phyloP scores from a whole-genome alignment of 2,888 invertebrate species.

The Antitype chi region DNA sequence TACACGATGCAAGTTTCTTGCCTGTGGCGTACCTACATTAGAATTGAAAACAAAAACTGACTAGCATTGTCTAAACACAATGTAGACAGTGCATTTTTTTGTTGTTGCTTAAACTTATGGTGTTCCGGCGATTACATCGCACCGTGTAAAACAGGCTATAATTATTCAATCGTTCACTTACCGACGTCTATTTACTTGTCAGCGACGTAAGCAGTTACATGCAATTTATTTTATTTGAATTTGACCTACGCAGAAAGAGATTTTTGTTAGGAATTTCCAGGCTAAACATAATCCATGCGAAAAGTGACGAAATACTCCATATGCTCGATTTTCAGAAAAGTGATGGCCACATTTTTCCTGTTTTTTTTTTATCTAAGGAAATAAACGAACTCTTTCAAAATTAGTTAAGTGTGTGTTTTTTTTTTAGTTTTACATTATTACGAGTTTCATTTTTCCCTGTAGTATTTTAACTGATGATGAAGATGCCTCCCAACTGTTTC shows the following conservation, averaged over 20 bases:
- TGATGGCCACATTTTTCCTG: not conserved
- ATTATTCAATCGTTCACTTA: not conserved
- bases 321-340: no score
- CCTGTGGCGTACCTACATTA: not conserved
- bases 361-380: not conserved
- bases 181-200: not conserved
- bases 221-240: not conserved
- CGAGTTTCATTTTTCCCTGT: not conserved
- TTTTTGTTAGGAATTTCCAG: not conserved
- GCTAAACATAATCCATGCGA: no score
- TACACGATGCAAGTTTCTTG: not conserved
- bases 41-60: not conserved
- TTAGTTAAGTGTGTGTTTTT: not conserved
- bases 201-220: not conserved
- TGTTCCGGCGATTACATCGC: not conserved
- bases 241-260: not conserved
- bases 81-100: no score
- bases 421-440: not conserved
- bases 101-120: no score
- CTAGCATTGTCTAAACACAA: no score
- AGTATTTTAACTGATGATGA: not conserved
- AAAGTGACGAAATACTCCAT: no score
- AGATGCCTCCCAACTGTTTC: not conserved
- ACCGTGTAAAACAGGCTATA: not conserved
- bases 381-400: not conserved